Base-by-base conservation (phyloP, 2,888 invertebrate genomes). In the Poecilus cupreus region DNA sequence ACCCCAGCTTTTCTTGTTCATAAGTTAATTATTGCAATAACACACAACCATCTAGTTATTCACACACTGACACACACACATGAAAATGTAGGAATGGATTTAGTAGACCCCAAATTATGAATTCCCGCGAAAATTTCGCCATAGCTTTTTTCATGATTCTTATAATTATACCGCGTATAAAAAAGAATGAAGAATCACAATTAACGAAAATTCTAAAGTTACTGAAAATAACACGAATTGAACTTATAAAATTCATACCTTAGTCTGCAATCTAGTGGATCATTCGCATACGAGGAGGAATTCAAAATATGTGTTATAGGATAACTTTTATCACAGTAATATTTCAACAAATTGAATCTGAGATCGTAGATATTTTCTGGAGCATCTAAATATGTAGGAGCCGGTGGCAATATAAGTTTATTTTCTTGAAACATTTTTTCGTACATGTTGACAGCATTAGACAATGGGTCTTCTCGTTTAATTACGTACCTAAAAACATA, bases 261-360 rank as follows among this genome's bases (percentile, higher is more conserved):
- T 1, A 97, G 89, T 82, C 95, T 93, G 86, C 95, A 96, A 89
- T 98, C 98, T 85, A 96, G 90, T 0, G 94, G 94, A 89, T 97
- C 95, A 0, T 92, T 89, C 0, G 96, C 95, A 86, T 96, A 94
- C 0, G 95, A 93, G 0, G 93, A 92, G 0, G 97, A 96, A 85
- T 94, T 93, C 4, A 96, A 88, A 5, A 95, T 88, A 74, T 90
- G 89, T 84, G 95, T 94, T 64, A 96, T 85, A 0, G 93, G 90
- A 86, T 94, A 92, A 83, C 91, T 91, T 16, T 91, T 90, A 70
- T 92, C 90, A 1, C 94, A 94, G 86, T 95, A 96, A 6, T 97
- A 91, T 83, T 95, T 93, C 13, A 98, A 87, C 82, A 98, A 88
- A 87, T 97, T 96, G 89, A 95, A 98, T 78, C 96, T 94, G 0